Percentiles rank a stretch among this genome's conserved stretches.
These are phyloP conservation scores for Paramuricea clavata DNA, from an alignment of 92 coral and sea anemone genomes.

Conservation along the genomic window DNA sequence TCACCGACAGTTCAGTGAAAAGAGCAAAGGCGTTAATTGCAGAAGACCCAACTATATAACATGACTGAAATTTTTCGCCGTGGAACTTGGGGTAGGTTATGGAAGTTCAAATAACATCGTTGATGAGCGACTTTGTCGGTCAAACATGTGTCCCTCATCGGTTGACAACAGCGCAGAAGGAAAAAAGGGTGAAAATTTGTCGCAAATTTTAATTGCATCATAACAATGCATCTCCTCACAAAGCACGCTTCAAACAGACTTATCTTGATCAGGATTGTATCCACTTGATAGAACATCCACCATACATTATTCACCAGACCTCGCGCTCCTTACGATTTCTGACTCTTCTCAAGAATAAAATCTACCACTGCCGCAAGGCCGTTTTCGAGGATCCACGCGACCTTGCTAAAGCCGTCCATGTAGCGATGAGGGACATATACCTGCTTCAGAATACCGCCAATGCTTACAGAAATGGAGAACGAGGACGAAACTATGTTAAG, in stretches of 20 bases:
- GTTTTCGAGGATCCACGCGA: background rate
- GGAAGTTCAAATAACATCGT: too few species aligned
- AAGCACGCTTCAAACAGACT: background rate
- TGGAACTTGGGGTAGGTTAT: too few species aligned
- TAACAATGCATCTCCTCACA: background rate
- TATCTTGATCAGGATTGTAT: background rate
- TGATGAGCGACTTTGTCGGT: too few species aligned
- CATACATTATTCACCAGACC: conserved; percentile 27
- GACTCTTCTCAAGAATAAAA: conserved; percentile 6
- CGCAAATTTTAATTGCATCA: too few species aligned
- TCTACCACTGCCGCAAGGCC: background rate
- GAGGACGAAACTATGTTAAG: background rate
- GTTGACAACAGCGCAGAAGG: too few species aligned
- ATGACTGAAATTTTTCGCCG: too few species aligned
- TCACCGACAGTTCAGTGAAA: too few species aligned
- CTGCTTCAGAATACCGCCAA: background rate
- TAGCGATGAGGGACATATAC: background rate
- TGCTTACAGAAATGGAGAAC: background rate
- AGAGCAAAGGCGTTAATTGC: too few species aligned
- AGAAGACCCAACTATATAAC: too few species aligned
- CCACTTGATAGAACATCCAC: background rate
- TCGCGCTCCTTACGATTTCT: conserved; percentile 20
- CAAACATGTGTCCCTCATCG: too few species aligned
- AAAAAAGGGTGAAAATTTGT: too few species aligned
- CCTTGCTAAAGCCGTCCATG: background rate